phyloP scores from a whole-genome alignment of 1,140 invertebrate species.

The Vanessa tameamea region DNA sequence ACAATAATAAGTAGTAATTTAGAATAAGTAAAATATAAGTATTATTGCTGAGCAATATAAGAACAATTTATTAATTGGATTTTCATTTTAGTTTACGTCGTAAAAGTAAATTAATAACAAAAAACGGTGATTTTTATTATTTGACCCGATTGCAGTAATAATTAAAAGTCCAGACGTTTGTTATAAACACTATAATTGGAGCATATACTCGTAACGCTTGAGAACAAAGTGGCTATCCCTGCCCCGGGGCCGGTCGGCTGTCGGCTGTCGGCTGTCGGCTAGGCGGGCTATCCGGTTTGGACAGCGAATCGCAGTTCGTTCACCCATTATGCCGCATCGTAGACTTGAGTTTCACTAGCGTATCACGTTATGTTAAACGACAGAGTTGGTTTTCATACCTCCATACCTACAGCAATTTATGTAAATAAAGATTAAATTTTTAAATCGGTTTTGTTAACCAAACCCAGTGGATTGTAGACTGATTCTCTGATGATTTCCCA shows the following conservation, averaged over 20 bases:
- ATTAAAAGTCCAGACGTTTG: neutral
- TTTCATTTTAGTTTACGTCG: too few relatives aligned
- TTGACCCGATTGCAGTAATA: too few relatives aligned
- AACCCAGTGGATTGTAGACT: too few relatives aligned
- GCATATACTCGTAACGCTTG: slow-evolving; percentile 27
- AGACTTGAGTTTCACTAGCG: slow-evolving; percentile 62
- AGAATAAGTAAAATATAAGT: too few relatives aligned
- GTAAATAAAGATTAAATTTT: neutral
- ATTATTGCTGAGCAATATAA: too few relatives aligned
- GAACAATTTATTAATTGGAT: too few relatives aligned
- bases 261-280: slow-evolving; percentile 42
- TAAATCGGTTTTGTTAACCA: too few relatives aligned
- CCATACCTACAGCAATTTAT: neutral
- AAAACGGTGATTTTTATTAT: too few relatives aligned
- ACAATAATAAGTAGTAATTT: too few relatives aligned
- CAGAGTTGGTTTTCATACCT: neutral
- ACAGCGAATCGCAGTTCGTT: slow-evolving; percentile 61
- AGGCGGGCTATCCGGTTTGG: slow-evolving; percentile 72
- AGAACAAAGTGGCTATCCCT: slow-evolving; percentile 30
- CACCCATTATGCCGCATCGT: slow-evolving; percentile 64
- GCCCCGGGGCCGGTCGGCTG: slow-evolving; percentile 35
- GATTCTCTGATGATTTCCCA: too few relatives aligned
- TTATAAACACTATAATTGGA: slow-evolving; percentile 26
- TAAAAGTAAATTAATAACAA: too few relatives aligned
- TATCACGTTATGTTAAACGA: slow-evolving; percentile 59